Evolutionary conservation across 2,113 vertebrate genomes (phyloP), one percentile per base, ranked within the genome.

Genomic region (Hipposideros armiger): DNA sequence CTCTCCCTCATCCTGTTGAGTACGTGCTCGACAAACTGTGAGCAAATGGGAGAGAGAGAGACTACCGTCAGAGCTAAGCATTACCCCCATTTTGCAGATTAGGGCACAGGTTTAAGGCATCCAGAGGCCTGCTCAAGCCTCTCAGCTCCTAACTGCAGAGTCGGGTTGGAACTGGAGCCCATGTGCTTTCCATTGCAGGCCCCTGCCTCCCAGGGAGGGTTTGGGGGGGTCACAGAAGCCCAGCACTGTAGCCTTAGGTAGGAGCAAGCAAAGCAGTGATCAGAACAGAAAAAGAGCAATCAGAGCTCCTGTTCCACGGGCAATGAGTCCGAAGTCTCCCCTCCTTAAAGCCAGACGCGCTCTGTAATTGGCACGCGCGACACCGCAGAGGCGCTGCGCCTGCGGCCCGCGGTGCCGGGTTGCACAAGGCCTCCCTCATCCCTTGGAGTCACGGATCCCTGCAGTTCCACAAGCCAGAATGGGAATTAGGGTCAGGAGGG

Each of bases 371-470:
- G 42, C 8, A 0, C 4, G 0, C 30, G 52, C 74, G 74, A 32
- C 56, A 47, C 74, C 89, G 54, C n/a, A 4, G 42, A 42, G 87
- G 7, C 1, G 15, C 19, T 7, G 20, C 26, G 4, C 40, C 80
- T 0, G 19, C 52, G 4, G 42, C n/a, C 13, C 11, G 13, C 66
- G 24, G 58, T 30, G 58, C 0, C 0, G 2, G 30, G 22, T 17
- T 6, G 4, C 16, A 0, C 67, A 32, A 7, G 0, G 1, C 30
- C 47, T 64, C 11, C 50, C 15, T 54, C 32, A 20, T 14, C 36
- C 15, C 54, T 28, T 28, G 26, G 0, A 42, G 26, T 22, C 62
- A 5, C 0, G 2, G 80, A 40, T 17, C 54, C 4, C 47, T 36
- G 30, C 4, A 1, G 2, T 1, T 54, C 24, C 83, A 60, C 58